A percentile compares a stretch with the other conserved stretches of the same genome.
These are phyloP conservation scores for Stylophora pistillata DNA, from an alignment of 64 coral and sea anemone genomes.

Conservation along the genomic window DNA sequence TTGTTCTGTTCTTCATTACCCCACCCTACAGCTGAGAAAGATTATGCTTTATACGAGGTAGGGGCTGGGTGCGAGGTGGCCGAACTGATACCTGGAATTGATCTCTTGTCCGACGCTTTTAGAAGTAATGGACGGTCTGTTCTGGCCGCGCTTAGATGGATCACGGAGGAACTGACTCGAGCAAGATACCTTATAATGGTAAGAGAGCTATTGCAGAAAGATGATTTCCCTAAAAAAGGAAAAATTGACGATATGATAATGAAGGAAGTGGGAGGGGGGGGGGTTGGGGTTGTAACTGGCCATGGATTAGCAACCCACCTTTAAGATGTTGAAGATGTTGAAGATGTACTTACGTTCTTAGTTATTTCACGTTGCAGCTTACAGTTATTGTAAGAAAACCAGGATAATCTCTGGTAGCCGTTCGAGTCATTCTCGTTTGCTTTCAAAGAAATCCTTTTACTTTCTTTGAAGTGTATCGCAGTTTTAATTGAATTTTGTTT, in stretches of 20 bases:
- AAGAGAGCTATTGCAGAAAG: neutral
- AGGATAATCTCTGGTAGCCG: no score
- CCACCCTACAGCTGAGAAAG: conserved; percentile 86
- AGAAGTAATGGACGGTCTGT: conserved; percentile 87
- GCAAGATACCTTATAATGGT: conserved; percentile 73
- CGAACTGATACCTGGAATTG: conserved; percentile 81
- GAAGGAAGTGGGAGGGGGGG: no score
- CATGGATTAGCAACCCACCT: no score
- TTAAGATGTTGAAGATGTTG: no score
- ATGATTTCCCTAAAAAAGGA: neutral
- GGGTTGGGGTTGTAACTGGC: no score
- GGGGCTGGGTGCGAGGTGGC: conserved; percentile 66
- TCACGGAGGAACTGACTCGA: conserved; percentile 82
- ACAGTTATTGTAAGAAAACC: no score
- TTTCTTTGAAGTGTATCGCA: neutral
- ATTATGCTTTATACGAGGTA: conserved; percentile 96
- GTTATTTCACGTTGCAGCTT: no score
- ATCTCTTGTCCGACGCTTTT: conserved; percentile 92
- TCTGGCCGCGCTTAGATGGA: conserved; percentile 82
- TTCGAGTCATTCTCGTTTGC: no score
- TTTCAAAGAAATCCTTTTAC: neutral
- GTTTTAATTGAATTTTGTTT: neutral
- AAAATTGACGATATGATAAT: no score
- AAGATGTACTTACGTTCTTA: no score
- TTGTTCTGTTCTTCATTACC: conserved; percentile 84